These are phyloP conservation scores for Rattus rattus DNA, from an alignment of 2,113 vertebrate species.

Conservation along the genomic window DNA sequence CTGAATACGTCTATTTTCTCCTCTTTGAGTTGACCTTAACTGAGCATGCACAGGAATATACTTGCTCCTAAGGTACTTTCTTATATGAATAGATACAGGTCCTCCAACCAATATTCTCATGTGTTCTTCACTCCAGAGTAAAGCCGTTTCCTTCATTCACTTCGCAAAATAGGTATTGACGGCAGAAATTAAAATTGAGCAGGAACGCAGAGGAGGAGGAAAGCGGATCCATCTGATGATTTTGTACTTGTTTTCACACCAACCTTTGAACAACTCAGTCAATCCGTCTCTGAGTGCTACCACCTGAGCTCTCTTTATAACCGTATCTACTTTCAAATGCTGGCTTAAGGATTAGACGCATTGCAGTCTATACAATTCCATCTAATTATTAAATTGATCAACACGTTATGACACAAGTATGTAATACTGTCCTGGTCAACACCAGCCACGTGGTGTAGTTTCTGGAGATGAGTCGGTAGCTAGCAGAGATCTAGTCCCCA, in stretches of 20 bases:
- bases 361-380: background rate
- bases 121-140: background rate
- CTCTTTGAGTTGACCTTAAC: background rate
- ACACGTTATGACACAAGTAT: background rate
- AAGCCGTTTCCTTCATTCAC: background rate
- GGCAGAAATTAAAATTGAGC: background rate
- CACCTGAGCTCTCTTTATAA: background rate
- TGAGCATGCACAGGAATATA: background rate
- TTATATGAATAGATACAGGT: background rate
- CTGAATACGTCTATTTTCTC: background rate
- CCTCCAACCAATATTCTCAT: background rate
- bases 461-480: background rate
- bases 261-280: background rate
- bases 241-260: fast-evolving
- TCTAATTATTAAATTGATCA: background rate
- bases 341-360: background rate
- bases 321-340: background rate
- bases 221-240: background rate
- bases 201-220: background rate
- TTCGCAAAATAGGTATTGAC: background rate
- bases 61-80: background rate
- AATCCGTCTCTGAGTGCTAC: background rate
- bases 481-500: background rate
- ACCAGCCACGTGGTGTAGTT: background rate
- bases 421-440: background rate